Evolutionary conservation across 2,113 vertebrate species (phyloP).

Genomic region (Lycaon pictus): DNA sequence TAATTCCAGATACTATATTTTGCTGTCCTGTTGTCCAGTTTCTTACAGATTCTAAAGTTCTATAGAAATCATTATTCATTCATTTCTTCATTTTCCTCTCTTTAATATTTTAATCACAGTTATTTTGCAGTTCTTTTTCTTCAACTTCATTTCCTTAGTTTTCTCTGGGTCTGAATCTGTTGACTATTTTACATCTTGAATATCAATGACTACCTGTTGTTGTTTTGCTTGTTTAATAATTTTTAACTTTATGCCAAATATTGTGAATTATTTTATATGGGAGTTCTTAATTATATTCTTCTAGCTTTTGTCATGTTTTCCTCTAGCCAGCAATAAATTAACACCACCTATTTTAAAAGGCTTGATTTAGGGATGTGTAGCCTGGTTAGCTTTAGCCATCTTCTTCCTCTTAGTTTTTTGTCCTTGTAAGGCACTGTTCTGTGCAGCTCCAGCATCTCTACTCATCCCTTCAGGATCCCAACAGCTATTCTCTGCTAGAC

Average conservation of each 20-base stretch:
- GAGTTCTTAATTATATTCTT: not conserved
- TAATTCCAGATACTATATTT: not conserved
- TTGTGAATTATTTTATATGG: not conserved
- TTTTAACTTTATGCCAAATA: not conserved
- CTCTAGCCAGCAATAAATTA: not conserved
- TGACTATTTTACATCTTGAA: not conserved
- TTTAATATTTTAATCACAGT: not conserved
- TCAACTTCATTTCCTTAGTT: not conserved
- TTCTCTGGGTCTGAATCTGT: not conserved
- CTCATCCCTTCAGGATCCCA: not conserved
- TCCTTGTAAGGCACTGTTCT: not conserved
- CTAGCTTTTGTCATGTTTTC: not conserved
- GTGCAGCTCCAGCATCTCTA: not conserved
- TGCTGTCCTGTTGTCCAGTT: not conserved
- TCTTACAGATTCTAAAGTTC: not conserved
- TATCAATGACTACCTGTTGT: not conserved
- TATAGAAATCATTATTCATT: not conserved
- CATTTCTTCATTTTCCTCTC: not conserved
- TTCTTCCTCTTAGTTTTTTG: not conserved
- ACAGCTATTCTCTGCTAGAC: not conserved
- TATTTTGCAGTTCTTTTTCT: not conserved
- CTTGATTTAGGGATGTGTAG: not conserved
- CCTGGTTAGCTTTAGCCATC: not conserved
- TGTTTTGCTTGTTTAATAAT: not conserved
- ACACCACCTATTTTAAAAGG: not conserved